phyloP scores from a whole-genome alignment of 1,140 invertebrate genomes.

The Lucilia sericata region DNA sequence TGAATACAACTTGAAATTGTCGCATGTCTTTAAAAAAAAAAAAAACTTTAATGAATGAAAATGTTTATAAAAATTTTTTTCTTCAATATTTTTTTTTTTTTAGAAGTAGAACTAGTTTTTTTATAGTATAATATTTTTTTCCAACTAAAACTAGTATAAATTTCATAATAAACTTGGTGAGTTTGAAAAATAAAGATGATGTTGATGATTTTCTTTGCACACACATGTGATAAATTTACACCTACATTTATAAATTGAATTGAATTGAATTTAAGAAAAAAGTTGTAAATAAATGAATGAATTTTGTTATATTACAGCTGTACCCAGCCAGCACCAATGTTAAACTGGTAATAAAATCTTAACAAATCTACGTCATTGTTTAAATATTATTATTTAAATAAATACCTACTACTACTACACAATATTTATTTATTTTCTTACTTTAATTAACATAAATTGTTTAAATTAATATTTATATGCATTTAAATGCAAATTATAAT shows the following conservation, averaged over 20 bases:
- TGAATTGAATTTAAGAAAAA: neutral
- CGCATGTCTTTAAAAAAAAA: neutral
- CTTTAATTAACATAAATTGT: neutral
- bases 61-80: neutral
- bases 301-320: neutral
- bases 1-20: neutral
- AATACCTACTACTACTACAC: conserved; percentile 12
- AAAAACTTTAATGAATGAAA: conserved; percentile 19
- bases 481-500: neutral
- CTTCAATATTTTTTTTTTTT: neutral
- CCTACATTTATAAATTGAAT: neutral
- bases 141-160: neutral
- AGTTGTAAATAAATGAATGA: neutral
- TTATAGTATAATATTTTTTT: neutral
- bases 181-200: neutral
- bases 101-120: neutral
- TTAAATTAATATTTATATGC: neutral
- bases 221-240: neutral
- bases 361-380: conserved; percentile 6
- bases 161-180: neutral
- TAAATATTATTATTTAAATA: conserved; percentile 5
- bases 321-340: neutral
- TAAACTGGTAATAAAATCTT: neutral
- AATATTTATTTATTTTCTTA: neutral
- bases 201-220: neutral